Percentiles rank a stretch among this genome's conserved stretches.
Evolutionary conservation across 37 sponge, comb jelly and placozoan genomes (phyloP).

Genomic region (Beroe forskalii): DNA sequence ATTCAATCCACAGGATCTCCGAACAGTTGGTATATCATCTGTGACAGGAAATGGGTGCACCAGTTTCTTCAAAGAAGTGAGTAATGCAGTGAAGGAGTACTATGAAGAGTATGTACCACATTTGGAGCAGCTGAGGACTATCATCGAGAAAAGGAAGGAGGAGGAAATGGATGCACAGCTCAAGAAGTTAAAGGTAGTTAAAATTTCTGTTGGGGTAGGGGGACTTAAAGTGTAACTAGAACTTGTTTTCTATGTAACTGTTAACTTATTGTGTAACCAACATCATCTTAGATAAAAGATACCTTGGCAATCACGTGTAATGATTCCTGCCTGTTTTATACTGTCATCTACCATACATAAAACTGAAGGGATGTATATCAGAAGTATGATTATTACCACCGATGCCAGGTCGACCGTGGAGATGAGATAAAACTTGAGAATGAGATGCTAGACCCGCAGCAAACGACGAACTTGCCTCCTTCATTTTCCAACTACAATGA

Average conservation of each 20-base stretch:
- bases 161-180: slow-evolving; percentile 59
- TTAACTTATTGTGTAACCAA: no score
- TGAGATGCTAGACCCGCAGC: background rate
- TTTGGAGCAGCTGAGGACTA: slow-evolving; percentile 12
- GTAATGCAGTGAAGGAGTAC: slow-evolving; percentile 77
- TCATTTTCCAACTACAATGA: slow-evolving; percentile 55
- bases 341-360: no score
- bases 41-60: slow-evolving; percentile 76
- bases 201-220: no score
- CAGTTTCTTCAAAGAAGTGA: slow-evolving; percentile 78
- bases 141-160: slow-evolving; percentile 19
- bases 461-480: slow-evolving; percentile 33
- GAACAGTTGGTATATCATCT: slow-evolving; percentile 88
- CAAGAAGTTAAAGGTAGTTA: slow-evolving; percentile 37
- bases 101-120: slow-evolving; percentile 47
- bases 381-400: no score
- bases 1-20: slow-evolving; percentile 16
- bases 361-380: no score
- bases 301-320: no score
- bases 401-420: slow-evolving; percentile 63
- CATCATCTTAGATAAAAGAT: no score
- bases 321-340: no score
- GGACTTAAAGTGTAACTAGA: no score
- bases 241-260: no score
- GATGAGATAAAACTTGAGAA: slow-evolving; percentile 7